These are phyloP conservation scores for Enteromius viviparus DNA, from an alignment of 2,797 vertebrate genomes.

Conservation along the genomic window DNA sequence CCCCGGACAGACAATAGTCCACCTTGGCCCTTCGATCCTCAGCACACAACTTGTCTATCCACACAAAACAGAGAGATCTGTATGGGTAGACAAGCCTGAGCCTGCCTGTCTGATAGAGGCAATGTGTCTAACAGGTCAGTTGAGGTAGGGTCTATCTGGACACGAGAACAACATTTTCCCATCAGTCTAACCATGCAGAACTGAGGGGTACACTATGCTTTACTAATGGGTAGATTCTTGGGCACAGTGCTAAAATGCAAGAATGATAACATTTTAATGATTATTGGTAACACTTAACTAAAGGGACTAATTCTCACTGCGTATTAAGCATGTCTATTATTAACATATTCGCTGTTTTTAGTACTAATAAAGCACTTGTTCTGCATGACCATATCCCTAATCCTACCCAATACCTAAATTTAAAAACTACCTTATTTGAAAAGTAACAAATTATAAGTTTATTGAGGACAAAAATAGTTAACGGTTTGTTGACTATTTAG, in stretches of 20 bases:
- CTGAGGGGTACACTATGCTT: neutral
- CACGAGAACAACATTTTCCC: slow-evolving; percentile 7
- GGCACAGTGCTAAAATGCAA: slow-evolving; percentile 1
- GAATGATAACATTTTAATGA: neutral
- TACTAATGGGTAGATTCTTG: neutral
- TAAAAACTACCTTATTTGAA: neutral
- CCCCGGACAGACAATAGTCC: slow-evolving; percentile 13
- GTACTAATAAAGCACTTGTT: neutral
- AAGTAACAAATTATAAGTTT: neutral
- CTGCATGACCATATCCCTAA: neutral
- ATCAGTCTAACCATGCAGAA: neutral
- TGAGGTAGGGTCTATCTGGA: neutral
- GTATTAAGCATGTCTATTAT: neutral
- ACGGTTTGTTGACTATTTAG: neutral
- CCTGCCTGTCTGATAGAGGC: neutral
- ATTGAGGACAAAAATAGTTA: neutral
- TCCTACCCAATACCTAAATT: neutral
- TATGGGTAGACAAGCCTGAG: neutral
- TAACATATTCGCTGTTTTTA: neutral
- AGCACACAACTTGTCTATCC: slow-evolving; percentile 9
- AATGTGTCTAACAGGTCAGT: slow-evolving; percentile 23
- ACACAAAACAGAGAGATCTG: neutral
- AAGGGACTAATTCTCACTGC: neutral
- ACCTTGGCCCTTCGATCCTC: slow-evolving; percentile 8
- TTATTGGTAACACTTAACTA: neutral